Base-by-base conservation (phyloP, 1,140 invertebrate species). In the Drosophila insularis region DNA sequence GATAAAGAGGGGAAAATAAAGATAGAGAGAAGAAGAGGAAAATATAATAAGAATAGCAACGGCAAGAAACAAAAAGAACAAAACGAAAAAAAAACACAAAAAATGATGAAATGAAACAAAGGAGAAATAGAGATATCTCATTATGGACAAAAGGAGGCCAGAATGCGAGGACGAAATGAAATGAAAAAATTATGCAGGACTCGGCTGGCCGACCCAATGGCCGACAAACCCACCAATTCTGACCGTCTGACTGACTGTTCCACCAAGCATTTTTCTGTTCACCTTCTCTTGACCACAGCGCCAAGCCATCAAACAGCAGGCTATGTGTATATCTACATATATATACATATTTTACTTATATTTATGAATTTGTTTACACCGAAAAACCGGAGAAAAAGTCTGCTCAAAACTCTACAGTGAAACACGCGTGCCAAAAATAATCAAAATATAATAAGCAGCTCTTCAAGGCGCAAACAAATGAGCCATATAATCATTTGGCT, bases 71-170 rank as follows among this genome's bases (percentile, higher is more conserved):
- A 68, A 17, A 63, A 63, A 13, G 27, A 27, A 54, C 19, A 63
- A 62, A 55, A 66, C 37, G 32, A 23, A 13, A 27, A 27, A 46
- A 43, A 77, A 55, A 77, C 43, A 66, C 27, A 71, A 10, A 74
- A 81, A 79, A 73, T 81, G 80, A 81, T 87, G 75, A 76, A 86
- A 86, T 82, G 82, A 86, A 86, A 86, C 82, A 86, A 86, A 86
- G 81, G 79, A 76, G 75, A 82, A 78, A 86, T 86, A 89, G 84
- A 87, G 80, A 87, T 87, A 87, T 89, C 82, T 89, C 82, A 87
- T 87, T 87, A 87, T 87, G 82, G 76, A 82, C 82, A 87, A 87
- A 76, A 87, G 82, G 75, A 72, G 79, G 72, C 70, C 79, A 76
- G 78, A 81, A 79, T 69, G 43, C 43, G 60, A 73, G 68, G 31